phyloP scores from a whole-genome alignment of 2,888 invertebrate genomes.

The Tenthredo distinguenda region DNA sequence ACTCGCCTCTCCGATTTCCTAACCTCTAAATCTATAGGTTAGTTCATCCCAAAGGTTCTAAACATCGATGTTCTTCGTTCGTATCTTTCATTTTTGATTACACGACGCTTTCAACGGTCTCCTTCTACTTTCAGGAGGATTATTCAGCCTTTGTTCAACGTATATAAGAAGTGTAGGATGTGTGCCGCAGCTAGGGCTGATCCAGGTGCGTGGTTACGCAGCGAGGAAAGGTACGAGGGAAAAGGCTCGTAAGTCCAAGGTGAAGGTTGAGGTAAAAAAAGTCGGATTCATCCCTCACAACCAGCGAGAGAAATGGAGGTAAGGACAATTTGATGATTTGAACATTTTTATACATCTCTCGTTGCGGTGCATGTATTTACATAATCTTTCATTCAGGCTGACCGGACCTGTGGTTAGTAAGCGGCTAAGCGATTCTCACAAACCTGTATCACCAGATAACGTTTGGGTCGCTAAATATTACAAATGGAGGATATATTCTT shows the following conservation, averaged over 20 bases:
- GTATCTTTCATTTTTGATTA: background rate
- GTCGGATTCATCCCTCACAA: conserved; percentile 88
- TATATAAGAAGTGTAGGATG: conserved; percentile 47
- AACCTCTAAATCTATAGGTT: conserved; percentile 24
- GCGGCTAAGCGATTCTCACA: conserved; percentile 82
- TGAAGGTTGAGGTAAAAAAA: conserved; percentile 88
- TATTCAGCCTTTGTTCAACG: conserved; percentile 7
- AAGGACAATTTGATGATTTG: conserved; percentile 62
- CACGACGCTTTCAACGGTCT: too few relatives aligned
- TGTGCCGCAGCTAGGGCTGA: conserved; percentile 57
- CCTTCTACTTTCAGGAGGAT: background rate
- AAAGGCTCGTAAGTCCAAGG: conserved; percentile 86
- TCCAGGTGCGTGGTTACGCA: conserved; percentile 81
- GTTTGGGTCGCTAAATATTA: conserved; percentile 82
- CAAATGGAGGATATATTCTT: conserved; percentile 82
- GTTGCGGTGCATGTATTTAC: background rate
- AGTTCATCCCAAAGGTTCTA: background rate
- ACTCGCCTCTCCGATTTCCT: background rate
- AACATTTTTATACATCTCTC: background rate
- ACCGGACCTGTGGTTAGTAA: conserved; percentile 78
- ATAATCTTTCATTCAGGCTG: conserved; percentile 71
- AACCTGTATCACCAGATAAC: conserved; percentile 82
- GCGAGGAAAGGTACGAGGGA: conserved; percentile 92
- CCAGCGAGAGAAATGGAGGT: conserved; percentile 81
- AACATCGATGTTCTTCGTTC: background rate